Evolutionary conservation across 2,797 vertebrate genomes (phyloP).

Genomic region (Coilia nasus): DNA sequence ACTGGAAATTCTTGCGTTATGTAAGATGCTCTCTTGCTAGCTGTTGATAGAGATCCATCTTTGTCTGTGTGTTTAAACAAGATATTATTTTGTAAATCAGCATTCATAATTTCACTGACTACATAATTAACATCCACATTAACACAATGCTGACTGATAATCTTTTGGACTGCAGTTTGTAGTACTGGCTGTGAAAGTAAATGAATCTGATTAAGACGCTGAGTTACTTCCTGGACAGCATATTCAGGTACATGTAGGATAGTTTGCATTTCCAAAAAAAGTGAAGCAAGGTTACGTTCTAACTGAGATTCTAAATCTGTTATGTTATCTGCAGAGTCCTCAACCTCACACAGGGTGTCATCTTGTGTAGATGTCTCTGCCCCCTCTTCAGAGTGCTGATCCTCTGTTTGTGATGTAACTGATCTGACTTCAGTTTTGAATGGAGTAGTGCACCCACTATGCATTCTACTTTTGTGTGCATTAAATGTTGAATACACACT

Average conservation of each 20-base stretch:
- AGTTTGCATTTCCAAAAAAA: slow-evolving; percentile 5
- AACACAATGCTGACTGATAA: background rate
- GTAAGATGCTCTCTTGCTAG: slow-evolving; percentile 25
- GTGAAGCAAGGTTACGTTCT: background rate
- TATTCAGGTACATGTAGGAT: background rate
- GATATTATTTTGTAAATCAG: background rate
- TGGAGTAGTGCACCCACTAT: background rate
- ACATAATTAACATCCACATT: background rate
- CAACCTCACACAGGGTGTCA: background rate
- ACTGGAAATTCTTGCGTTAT: slow-evolving; percentile 25
- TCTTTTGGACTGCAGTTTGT: background rate
- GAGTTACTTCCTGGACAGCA: background rate
- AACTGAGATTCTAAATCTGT: background rate
- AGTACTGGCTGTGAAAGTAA: background rate
- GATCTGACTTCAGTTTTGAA: background rate
- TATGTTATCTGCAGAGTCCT: background rate
- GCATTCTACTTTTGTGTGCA: background rate
- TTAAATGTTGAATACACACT: background rate
- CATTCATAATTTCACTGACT: slow-evolving; percentile 3
- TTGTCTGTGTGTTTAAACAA: background rate
- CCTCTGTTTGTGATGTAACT: background rate
- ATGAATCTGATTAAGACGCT: background rate
- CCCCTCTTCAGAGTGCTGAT: background rate
- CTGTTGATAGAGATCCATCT: background rate
- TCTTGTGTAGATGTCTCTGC: background rate